Percentiles rank a stretch among this genome's conserved stretches.
Evolutionary conservation across 2,113 vertebrate species (phyloP).

Genomic region (Toxotes jaculatrix): DNA sequence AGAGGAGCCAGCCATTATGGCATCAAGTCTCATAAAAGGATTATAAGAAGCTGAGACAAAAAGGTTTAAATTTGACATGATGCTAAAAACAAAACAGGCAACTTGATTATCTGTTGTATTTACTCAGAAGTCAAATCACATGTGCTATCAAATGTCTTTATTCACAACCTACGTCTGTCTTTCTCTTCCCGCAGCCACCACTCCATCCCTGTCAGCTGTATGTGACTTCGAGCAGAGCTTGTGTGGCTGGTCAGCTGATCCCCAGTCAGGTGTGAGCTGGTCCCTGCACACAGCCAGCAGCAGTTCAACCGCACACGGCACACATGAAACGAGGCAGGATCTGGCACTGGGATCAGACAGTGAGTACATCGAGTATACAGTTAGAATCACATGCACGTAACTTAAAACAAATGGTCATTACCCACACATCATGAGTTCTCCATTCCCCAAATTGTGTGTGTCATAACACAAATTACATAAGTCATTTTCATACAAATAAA

Average conservation of each 20-base stretch:
- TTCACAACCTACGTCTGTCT: constrained; percentile 29
- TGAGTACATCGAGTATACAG: constrained; percentile 62
- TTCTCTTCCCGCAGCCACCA: constrained; percentile 73
- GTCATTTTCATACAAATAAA: no score
- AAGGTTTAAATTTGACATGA: constrained; percentile 1
- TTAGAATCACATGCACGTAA: background rate
- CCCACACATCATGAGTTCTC: background rate
- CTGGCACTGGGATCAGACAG: constrained; percentile 79
- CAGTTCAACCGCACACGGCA: constrained; percentile 74
- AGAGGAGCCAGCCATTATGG: background rate
- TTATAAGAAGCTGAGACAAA: background rate
- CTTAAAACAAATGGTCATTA: background rate
- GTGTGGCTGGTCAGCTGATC: constrained; percentile 94
- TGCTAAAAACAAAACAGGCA: constrained; percentile 1
- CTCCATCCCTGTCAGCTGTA: constrained; percentile 87
- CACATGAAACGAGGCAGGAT: constrained; percentile 82
- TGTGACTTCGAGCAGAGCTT: constrained; percentile 93
- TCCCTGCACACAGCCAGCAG: constrained; percentile 84
- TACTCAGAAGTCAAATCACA: background rate
- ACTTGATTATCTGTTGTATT: background rate
- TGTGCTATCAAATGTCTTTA: background rate
- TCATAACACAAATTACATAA: background rate
- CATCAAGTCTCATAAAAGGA: constrained; percentile 6
- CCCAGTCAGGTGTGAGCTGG: constrained; percentile 89
- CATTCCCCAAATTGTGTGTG: background rate